Conservation (phyloP, 2,113 vertebrate genomes). For the Drymodes brunneopygia region DNA sequence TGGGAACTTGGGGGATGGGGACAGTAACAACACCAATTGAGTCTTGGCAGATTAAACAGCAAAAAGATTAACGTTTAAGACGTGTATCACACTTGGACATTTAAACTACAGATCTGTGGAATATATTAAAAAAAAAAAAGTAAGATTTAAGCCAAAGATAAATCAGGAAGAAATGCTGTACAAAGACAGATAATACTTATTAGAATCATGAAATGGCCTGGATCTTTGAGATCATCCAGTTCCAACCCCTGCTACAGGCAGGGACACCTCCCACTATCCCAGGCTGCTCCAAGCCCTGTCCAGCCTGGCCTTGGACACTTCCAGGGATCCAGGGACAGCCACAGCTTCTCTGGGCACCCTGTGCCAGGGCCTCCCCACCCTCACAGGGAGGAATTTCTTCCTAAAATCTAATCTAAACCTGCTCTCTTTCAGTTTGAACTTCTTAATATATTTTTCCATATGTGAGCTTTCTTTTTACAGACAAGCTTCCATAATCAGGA, state of each 20-base stretch:
- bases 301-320: not conserved
- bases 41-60: not conserved
- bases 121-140: not conserved
- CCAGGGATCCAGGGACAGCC: not conserved
- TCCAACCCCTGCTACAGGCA: not conserved
- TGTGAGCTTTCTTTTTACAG: not conserved
- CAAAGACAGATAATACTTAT: not conserved
- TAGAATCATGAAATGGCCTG: not conserved
- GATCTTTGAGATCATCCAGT: not conserved
- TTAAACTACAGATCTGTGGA: not conserved
- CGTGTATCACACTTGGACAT: not conserved
- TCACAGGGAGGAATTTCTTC: rapidly evolving
- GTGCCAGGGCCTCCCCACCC: rapidly evolving
- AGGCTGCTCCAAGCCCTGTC: rapidly evolving
- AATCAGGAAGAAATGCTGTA: not conserved
- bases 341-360: not conserved
- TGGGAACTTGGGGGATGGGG: not conserved
- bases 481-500: not conserved
- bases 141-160: not conserved
- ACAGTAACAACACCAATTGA: not conserved
- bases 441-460: not conserved
- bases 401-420: not conserved
- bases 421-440: not conserved
- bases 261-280: rapidly evolving
- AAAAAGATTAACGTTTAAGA: not conserved